Conservation (phyloP, 2,113 vertebrate genomes). For the Fregata magnificens region DNA sequence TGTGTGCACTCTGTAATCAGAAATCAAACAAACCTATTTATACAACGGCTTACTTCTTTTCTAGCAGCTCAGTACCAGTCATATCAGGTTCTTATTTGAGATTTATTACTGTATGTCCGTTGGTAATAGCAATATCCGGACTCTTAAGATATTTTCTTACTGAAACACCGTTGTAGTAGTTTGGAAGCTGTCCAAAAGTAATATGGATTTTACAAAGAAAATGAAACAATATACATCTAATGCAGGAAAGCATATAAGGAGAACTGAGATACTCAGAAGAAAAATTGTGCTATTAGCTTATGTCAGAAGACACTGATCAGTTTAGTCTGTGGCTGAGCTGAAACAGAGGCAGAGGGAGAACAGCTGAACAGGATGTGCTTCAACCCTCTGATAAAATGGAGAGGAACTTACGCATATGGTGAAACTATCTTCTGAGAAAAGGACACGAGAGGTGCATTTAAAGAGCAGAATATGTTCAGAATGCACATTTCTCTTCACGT, state of each 20-base stretch:
- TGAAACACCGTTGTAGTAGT: neutral
- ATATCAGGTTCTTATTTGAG: neutral
- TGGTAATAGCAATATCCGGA: neutral
- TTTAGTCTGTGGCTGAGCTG: neutral
- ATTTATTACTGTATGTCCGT: neutral
- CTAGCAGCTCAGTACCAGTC: neutral
- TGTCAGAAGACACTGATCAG: neutral
- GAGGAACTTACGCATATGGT: neutral
- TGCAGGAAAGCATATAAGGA: neutral
- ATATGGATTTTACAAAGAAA: neutral
- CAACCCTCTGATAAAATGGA: neutral
- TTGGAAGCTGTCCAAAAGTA: neutral
- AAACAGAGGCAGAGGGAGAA: neutral
- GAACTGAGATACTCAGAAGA: neutral
- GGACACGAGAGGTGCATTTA: accelerated
- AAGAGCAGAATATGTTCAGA: neutral
- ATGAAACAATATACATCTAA: neutral
- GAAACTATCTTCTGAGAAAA: neutral
- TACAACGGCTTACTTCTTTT: neutral
- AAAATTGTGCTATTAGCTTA: neutral
- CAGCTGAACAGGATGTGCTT: neutral
- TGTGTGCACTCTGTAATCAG: neutral
- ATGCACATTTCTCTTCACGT: accelerated
- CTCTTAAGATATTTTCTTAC: neutral
- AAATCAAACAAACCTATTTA: neutral